These are phyloP conservation scores for Clarias pachynema DNA, from an alignment of 2,797 vertebrate species.

Conservation along the genomic window DNA sequence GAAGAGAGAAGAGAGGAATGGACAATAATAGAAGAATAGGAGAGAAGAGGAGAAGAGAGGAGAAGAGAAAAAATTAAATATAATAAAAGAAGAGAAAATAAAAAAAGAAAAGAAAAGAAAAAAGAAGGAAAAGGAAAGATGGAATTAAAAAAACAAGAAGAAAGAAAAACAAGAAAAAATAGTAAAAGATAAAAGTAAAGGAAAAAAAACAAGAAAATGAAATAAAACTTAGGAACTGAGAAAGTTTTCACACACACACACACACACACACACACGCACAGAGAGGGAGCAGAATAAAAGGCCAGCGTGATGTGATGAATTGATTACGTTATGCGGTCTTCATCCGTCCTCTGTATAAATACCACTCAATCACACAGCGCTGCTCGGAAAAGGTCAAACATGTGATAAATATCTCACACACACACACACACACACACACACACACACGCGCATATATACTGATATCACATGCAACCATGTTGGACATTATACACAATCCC, in stretches of 20 bases:
- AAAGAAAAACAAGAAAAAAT: background rate
- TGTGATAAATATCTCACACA: constrained; percentile 39
- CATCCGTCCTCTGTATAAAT: constrained; percentile 23
- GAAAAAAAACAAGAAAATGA: background rate
- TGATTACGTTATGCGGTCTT: constrained; percentile 12
- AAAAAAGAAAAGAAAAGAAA: too few species aligned
- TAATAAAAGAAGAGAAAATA: background rate
- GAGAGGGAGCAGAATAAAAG: constrained; percentile 39
- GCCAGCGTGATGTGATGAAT: background rate
- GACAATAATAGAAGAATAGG: too few species aligned
- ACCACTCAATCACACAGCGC: constrained; percentile 15
- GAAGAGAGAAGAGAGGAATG: background rate
- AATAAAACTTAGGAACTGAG: background rate
- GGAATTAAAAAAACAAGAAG: too few species aligned
- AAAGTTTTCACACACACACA: background rate
- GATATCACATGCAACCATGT: too few species aligned
- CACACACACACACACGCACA: constrained; percentile 14
- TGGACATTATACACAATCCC: background rate
- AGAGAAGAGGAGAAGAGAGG: too few species aligned
- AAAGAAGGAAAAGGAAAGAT: too few species aligned
- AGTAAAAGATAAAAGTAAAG: background rate
- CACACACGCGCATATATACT: background rate
- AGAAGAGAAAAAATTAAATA: background rate
- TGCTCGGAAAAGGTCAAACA: constrained; percentile 39
- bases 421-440: background rate